Evolutionary conservation across 2,888 invertebrate species (phyloP).

Genomic region (Netelia fuscicornis): DNA sequence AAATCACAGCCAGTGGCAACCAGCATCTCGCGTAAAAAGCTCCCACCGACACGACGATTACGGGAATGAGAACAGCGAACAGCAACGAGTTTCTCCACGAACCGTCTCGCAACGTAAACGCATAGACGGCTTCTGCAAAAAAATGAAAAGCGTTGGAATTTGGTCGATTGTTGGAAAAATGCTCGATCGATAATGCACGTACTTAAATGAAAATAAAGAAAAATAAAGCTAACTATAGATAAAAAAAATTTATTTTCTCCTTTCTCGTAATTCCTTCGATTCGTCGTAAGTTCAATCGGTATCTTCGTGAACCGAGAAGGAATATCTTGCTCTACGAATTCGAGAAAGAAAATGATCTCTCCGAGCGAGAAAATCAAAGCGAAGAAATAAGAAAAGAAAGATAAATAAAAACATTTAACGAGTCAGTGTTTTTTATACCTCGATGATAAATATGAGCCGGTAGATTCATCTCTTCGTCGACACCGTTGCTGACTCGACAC

Average conservation of each 20-base stretch:
- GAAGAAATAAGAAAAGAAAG: slow-evolving; percentile 24
- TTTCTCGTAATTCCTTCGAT: not conserved
- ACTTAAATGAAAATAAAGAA: not conserved
- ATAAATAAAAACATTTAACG: slow-evolving; percentile 16
- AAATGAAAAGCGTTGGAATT: slow-evolving; percentile 29
- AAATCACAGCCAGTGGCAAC: slow-evolving; percentile 84
- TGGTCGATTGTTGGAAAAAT: slow-evolving; percentile 9
- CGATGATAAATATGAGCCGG: slow-evolving; percentile 82
- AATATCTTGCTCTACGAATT: not conserved
- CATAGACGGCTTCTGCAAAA: slow-evolving; percentile 79
- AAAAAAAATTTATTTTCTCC: not conserved
- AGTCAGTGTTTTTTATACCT: slow-evolving; percentile 72
- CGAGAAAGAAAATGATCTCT: no score
- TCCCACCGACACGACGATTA: slow-evolving; percentile 85
- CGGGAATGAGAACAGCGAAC: slow-evolving; percentile 85
- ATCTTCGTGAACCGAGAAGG: not conserved
- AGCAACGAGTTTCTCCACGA: slow-evolving; percentile 87
- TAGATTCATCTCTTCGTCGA: slow-evolving; percentile 83
- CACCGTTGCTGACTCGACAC: slow-evolving; percentile 89
- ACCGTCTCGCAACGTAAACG: slow-evolving; percentile 78
- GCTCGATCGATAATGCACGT: not conserved
- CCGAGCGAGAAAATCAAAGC: slow-evolving; percentile 1
- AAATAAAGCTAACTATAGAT: not conserved
- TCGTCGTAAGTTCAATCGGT: not conserved
- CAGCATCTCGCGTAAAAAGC: slow-evolving; percentile 87